Evolutionary conservation across 2,797 vertebrate genomes (phyloP).

Genomic region (Poeciliopsis turneri): DNA sequence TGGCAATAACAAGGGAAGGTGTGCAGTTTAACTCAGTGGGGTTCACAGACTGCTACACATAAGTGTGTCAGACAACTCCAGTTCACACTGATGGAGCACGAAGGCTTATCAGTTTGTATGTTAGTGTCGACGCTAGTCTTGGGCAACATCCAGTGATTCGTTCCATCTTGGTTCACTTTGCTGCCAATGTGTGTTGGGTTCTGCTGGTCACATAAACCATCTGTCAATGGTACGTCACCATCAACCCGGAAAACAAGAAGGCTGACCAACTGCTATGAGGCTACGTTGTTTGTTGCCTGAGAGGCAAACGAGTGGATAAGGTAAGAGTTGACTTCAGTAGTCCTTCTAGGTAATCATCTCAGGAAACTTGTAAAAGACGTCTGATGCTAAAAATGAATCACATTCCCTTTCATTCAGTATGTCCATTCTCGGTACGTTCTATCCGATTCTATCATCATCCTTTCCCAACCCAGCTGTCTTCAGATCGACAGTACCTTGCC

Average conservation of each 20-base stretch:
- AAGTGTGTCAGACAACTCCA: background rate
- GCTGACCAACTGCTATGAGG: background rate
- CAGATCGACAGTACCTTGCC: constrained; percentile 43
- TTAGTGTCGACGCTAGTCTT: background rate
- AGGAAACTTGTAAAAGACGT: background rate
- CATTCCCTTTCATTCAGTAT: background rate
- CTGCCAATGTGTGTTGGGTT: background rate
- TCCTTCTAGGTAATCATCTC: background rate
- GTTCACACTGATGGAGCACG: background rate
- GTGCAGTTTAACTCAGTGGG: background rate
- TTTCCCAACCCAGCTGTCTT: constrained; percentile 9
- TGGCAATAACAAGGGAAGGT: background rate
- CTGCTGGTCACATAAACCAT: background rate
- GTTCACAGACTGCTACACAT: background rate
- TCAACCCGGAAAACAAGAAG: background rate
- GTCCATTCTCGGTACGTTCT: constrained; percentile 5
- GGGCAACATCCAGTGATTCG: background rate
- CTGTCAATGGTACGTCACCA: background rate
- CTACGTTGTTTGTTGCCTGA: background rate
- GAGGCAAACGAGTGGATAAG: background rate
- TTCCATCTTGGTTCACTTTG: background rate
- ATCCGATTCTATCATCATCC: background rate
- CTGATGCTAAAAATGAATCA: background rate
- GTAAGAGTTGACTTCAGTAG: background rate
- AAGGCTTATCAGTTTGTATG: background rate